Percentiles rank a stretch among this genome's conserved stretches.
phyloP scores from a whole-genome alignment of 1,140 invertebrate genomes.

The Wiebesia pumilae region DNA sequence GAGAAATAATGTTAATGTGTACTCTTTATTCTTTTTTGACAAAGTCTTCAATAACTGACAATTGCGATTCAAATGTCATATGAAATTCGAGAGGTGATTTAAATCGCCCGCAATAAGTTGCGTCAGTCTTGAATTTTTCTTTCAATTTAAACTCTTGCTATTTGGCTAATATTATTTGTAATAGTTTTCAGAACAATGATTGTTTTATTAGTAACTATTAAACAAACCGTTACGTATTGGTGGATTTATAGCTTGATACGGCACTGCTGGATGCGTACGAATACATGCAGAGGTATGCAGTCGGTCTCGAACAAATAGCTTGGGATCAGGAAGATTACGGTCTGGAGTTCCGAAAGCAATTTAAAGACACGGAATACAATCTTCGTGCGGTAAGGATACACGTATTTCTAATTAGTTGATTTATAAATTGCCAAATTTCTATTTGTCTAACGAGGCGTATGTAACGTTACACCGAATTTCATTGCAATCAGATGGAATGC shows the following conservation, averaged over 20 bases:
- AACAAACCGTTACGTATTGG: not conserved
- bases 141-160: not conserved
- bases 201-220: not conserved
- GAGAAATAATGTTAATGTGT: too few species aligned
- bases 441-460: too few species aligned
- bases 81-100: too few species aligned
- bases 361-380: slow-evolving; percentile 77
- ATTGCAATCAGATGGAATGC: too few species aligned
- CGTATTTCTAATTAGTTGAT: not conserved
- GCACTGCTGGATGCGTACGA: slow-evolving; percentile 77
- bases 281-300: slow-evolving; percentile 80
- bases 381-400: slow-evolving; percentile 75
- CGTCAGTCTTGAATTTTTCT: too few species aligned
- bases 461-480: too few species aligned
- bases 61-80: too few species aligned
- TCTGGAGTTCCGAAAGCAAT: slow-evolving; percentile 74
- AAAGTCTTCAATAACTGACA: too few species aligned
- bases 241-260: slow-evolving; percentile 73
- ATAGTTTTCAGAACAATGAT: not conserved
- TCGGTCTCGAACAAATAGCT: slow-evolving; percentile 81
- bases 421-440: not conserved
- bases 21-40: too few species aligned
- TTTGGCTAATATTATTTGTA: not conserved
- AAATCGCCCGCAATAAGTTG: too few species aligned
- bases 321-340: slow-evolving; percentile 77